Evolutionary conservation across 2,113 vertebrate genomes (phyloP).

Genomic region (Fukomys damarensis): DNA sequence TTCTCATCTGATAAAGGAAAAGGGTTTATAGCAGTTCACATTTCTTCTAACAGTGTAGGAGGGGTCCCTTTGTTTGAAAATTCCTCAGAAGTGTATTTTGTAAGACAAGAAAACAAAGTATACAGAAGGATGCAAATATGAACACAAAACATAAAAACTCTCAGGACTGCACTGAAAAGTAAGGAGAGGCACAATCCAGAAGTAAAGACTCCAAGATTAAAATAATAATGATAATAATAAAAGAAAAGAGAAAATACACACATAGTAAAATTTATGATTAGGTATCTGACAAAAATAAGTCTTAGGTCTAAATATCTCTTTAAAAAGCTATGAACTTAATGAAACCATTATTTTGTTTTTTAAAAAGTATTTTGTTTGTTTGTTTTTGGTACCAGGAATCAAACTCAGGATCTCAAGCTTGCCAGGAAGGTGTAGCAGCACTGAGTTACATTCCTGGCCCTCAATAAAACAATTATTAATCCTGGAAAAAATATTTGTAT

Average conservation of each 20-base stretch:
- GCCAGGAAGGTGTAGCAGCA: no score
- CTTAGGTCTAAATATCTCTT: not conserved
- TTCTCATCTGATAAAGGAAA: not conserved
- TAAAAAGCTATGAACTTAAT: not conserved
- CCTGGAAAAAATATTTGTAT: not conserved
- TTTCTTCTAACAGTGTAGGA: not conserved
- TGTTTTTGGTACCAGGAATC: no score
- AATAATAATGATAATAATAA: not conserved
- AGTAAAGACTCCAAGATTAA: not conserved
- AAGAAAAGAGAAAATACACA: not conserved
- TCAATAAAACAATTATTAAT: constrained; percentile 19
- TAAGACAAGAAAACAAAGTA: not conserved
- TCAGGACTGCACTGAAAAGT: not conserved
- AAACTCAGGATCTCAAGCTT: no score
- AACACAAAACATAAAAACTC: not conserved
- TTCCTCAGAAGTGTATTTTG: not conserved
- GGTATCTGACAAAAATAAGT: not conserved
- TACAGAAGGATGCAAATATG: not conserved
- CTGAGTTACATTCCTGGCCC: no score
- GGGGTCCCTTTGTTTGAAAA: not conserved
- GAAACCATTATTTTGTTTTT: not conserved
- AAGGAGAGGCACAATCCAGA: not conserved
- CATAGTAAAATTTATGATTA: not conserved
- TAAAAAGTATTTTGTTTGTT: no score
- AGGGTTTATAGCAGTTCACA: not conserved